These are phyloP conservation scores for Gastrophysa polygoni DNA, from an alignment of 2,888 invertebrate species.

Conservation along the genomic window DNA sequence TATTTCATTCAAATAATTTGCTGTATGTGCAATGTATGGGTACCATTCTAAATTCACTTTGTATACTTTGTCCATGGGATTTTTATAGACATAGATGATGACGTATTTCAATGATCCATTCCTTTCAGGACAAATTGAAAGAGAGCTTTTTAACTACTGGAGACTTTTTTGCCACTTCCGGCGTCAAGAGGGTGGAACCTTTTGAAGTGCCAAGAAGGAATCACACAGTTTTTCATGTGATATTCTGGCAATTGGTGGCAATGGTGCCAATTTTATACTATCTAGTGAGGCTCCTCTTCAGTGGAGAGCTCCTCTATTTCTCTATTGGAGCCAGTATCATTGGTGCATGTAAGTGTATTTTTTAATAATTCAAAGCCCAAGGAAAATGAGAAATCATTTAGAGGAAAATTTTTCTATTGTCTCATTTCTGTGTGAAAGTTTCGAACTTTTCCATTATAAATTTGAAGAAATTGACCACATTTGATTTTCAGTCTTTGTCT, in stretches of 20 bases:
- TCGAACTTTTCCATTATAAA: too few species aligned
- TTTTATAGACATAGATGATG: too few species aligned
- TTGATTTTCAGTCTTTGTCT: slow-evolving; percentile 75
- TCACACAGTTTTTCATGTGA: slow-evolving; percentile 73
- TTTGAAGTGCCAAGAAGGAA: slow-evolving; percentile 66
- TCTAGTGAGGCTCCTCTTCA: slow-evolving; percentile 69
- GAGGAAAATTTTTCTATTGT: too few species aligned
- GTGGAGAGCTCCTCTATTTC: slow-evolving; percentile 74
- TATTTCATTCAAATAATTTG: too few species aligned
- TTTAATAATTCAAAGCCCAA: neutral
- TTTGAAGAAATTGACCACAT: too few species aligned
- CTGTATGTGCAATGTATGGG: too few species aligned
- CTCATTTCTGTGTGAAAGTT: too few species aligned
- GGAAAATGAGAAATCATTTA: too few species aligned
- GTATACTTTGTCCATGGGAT: too few species aligned
- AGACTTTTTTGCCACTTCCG: slow-evolving; percentile 79
- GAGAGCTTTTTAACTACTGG: slow-evolving; percentile 78
- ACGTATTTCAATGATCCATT: slow-evolving; percentile 4
- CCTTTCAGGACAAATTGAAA: slow-evolving; percentile 68
- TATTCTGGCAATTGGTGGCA: slow-evolving; percentile 72
- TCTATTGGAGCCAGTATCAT: slow-evolving; percentile 73
- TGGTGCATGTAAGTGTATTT: slow-evolving; percentile 72
- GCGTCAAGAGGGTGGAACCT: slow-evolving; percentile 67
- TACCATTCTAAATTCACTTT: too few species aligned
- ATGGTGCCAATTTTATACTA: slow-evolving; percentile 76